Conservation (phyloP, 1,140 invertebrate species). For the Sitodiplosis mosellana region DNA sequence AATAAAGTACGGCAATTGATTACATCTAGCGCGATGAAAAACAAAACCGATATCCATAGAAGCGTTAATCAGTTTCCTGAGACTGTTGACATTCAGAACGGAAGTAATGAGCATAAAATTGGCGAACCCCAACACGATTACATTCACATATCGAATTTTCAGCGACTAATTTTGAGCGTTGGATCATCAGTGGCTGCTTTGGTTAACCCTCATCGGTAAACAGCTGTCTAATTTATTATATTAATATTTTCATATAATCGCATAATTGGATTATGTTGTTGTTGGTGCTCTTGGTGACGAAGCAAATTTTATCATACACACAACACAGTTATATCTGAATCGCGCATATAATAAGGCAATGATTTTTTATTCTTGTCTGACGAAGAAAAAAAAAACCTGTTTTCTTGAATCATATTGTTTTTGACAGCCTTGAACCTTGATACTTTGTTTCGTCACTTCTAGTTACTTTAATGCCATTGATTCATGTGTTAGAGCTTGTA, state of each 20-base stretch:
- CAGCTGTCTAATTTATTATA: too few species aligned
- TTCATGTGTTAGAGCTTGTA: background rate
- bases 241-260: too few species aligned
- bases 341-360: background rate
- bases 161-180: slow-evolving; percentile 50
- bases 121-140: slow-evolving; percentile 31
- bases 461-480: background rate
- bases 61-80: too few species aligned
- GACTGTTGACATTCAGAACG: too few species aligned
- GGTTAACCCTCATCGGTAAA: slow-evolving; percentile 42
- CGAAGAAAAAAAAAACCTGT: background rate
- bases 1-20: too few species aligned
- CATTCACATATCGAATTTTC: slow-evolving; percentile 51
- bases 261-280: too few species aligned
- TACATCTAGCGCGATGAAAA: too few species aligned
- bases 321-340: too few species aligned
- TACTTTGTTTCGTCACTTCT: background rate
- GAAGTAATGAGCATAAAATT: too few species aligned
- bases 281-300: background rate
- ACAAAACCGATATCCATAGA: too few species aligned
- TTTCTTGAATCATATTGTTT: background rate
- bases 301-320: background rate
- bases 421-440: too few species aligned
- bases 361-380: background rate
- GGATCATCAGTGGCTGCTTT: slow-evolving; percentile 64